Conservation (phyloP, 2,888 invertebrate genomes). For the Drosophila maculinotata region DNA sequence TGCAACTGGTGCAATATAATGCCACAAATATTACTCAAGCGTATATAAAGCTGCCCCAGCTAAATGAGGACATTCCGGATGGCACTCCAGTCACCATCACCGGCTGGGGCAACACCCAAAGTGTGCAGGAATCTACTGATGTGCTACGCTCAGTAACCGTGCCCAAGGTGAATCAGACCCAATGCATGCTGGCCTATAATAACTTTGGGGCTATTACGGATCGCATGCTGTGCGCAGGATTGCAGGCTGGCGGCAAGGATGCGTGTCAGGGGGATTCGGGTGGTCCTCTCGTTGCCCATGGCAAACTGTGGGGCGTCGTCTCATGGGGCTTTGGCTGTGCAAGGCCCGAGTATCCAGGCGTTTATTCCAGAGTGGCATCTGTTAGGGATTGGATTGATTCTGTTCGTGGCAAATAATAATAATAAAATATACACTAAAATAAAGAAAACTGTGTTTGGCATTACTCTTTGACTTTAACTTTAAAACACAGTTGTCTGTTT, state of each 20-base stretch:
- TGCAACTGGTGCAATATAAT: slow-evolving; percentile 77
- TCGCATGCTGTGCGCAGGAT: slow-evolving; percentile 83
- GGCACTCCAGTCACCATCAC: slow-evolving; percentile 76
- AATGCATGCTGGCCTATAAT: slow-evolving; percentile 69
- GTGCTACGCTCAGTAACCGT: slow-evolving; percentile 72
- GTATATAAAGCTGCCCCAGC: slow-evolving; percentile 65
- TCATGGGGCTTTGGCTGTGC: slow-evolving; percentile 84
- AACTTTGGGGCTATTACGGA: slow-evolving; percentile 70
- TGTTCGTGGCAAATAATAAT: slow-evolving; percentile 42
- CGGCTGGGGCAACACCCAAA: slow-evolving; percentile 83
- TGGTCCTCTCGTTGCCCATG: slow-evolving; percentile 74
- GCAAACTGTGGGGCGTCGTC: slow-evolving; percentile 79
- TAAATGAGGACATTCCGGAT: slow-evolving; percentile 66
- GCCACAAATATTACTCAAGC: slow-evolving; percentile 55
- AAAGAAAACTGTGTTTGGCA: not conserved
- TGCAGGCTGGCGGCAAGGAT: slow-evolving; percentile 78
- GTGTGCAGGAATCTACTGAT: slow-evolving; percentile 46
- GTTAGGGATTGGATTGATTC: slow-evolving; percentile 75
- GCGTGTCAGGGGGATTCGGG: slow-evolving; percentile 83
- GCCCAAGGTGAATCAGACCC: slow-evolving; percentile 72
- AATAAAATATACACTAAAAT: slow-evolving; percentile 17
- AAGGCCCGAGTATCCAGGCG: slow-evolving; percentile 75
- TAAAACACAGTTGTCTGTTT: too few species aligned
- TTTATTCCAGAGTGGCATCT: slow-evolving; percentile 76
- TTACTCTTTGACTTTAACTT: too few species aligned